These are phyloP conservation scores for Parnassius apollo DNA, from an alignment of 2,888 invertebrate species.

Conservation along the genomic window DNA sequence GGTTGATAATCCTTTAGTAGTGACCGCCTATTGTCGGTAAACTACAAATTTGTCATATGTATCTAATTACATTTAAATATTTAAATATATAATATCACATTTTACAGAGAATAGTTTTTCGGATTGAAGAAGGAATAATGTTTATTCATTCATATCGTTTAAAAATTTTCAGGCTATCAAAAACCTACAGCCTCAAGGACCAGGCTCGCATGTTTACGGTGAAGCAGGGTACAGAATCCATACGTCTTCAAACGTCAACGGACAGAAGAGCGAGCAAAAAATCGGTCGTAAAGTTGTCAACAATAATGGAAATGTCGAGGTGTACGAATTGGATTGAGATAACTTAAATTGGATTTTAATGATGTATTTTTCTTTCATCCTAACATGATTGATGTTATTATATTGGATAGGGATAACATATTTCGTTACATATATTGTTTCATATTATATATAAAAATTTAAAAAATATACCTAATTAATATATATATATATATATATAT, in stretches of 20 bases:
- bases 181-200: slow-evolving; percentile 17
- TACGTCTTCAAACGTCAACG: slow-evolving; percentile 79
- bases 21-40: too few relatives aligned
- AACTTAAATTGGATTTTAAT: slow-evolving; percentile 11
- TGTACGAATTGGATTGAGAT: slow-evolving; percentile 58
- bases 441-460: too few relatives aligned
- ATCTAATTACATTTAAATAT: too few relatives aligned
- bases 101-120: too few relatives aligned
- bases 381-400: not conserved
- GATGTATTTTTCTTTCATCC: not conserved
- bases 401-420: not conserved
- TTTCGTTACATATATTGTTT: too few relatives aligned
- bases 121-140: too few relatives aligned
- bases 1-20: too few relatives aligned
- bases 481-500: too few relatives aligned
- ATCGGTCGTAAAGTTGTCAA: slow-evolving; percentile 85
- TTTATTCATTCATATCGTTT: not conserved
- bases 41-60: too few relatives aligned
- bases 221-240: slow-evolving; percentile 84
- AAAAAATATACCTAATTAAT: too few relatives aligned
- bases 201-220: slow-evolving; percentile 63
- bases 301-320: slow-evolving; percentile 85
- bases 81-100: too few relatives aligned
- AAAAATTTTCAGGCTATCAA: slow-evolving; percentile 16
- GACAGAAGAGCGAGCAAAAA: slow-evolving; percentile 80